A percentile compares a stretch with the other conserved stretches of the same genome.
These are phyloP conservation scores for Gymnothorax reevesii DNA, from an alignment of 2,797 vertebrate genomes.

Conservation along the genomic window DNA sequence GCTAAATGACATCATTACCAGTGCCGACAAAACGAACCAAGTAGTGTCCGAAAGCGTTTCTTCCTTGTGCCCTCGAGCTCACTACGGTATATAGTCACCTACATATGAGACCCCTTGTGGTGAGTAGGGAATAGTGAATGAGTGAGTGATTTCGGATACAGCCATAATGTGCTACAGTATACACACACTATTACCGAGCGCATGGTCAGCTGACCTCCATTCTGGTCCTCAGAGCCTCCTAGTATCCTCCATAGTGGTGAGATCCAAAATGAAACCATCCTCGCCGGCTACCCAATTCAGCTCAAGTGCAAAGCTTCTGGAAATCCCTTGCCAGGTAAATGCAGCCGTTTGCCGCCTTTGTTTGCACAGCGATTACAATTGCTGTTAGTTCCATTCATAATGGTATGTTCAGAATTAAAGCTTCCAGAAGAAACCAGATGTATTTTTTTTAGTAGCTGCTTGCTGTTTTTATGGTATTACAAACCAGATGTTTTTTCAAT, in stretches of 20 bases:
- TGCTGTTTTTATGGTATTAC: not conserved
- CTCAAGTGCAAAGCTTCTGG: slow-evolving; percentile 87
- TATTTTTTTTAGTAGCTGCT: not conserved
- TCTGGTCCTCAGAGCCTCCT: slow-evolving; percentile 81
- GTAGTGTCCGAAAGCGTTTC: too few species aligned
- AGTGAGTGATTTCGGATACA: too few species aligned
- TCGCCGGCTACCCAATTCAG: slow-evolving; percentile 81
- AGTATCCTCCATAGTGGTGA: slow-evolving; percentile 77
- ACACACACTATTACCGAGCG: not conserved
- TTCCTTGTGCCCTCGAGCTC: too few species aligned
- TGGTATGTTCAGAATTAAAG: not conserved
- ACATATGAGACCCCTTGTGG: too few species aligned
- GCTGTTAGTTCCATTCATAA: not conserved
- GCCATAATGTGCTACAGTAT: not conserved
- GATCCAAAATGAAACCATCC: slow-evolving; percentile 85
- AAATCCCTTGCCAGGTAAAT: slow-evolving; percentile 84
- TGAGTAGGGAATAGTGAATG: too few species aligned
- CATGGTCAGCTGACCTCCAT: not conserved
- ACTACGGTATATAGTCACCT: too few species aligned
- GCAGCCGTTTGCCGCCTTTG: not conserved
- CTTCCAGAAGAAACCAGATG: slow-evolving; percentile 2
- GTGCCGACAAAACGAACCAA: too few species aligned
- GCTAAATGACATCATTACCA: too few species aligned
- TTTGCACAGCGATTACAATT: not conserved
- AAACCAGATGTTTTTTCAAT: slow-evolving; percentile 28